phyloP scores from a whole-genome alignment of 2,113 vertebrate species.

The Abramis brama region DNA sequence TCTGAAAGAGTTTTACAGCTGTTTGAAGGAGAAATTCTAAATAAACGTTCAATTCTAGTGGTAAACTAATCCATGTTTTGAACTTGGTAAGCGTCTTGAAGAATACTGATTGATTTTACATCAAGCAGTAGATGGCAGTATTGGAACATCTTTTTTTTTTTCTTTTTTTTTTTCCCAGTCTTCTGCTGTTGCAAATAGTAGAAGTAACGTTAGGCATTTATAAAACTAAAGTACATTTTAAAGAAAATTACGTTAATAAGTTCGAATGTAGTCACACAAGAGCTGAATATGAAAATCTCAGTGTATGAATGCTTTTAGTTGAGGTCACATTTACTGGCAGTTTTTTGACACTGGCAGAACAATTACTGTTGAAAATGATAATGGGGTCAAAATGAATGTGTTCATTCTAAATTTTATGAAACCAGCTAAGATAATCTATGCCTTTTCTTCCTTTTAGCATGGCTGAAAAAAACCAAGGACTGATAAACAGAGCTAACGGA shows the following conservation, averaged over 20 bases:
- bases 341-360: constrained; percentile 1
- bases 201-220: neutral
- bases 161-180: no score
- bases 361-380: neutral
- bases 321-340: neutral
- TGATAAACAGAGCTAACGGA: neutral
- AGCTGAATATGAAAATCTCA: neutral
- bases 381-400: constrained; percentile 17
- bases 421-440: neutral
- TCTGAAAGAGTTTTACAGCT: neutral
- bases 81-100: neutral
- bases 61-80: neutral
- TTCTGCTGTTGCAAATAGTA: no score
- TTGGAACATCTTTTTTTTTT: constrained; percentile 25
- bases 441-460: neutral
- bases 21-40: neutral
- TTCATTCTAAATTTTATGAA: neutral
- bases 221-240: neutral
- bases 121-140: constrained; percentile 47
- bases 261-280: neutral
- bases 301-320: constrained; percentile 13
- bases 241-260: neutral
- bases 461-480: neutral
- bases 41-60: neutral
- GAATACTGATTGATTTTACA: neutral